phyloP scores from a whole-genome alignment of 2,113 vertebrate genomes.

The Serinus canaria region DNA sequence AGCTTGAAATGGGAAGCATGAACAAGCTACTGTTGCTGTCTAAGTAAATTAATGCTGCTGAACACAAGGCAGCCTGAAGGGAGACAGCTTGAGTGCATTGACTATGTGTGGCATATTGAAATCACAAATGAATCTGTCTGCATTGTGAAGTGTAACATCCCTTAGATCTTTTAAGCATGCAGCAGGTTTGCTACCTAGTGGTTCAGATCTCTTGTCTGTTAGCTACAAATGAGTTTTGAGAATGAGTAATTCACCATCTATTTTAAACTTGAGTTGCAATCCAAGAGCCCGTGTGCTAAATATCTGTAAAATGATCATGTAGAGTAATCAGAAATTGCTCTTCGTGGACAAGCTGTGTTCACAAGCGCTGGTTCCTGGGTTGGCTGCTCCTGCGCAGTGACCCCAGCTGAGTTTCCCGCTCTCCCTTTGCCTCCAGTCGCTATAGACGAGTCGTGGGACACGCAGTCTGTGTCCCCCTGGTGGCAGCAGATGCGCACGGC shows the following conservation, averaged over 20 bases:
- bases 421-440: slow-evolving; percentile 71
- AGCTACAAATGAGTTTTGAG: neutral
- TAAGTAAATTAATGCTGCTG: neutral
- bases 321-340: neutral
- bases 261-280: neutral
- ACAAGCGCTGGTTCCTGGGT: neutral
- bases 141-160: neutral
- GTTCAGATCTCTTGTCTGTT: neutral
- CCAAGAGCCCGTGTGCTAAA: neutral
- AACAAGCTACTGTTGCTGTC: neutral
- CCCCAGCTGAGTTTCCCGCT: neutral
- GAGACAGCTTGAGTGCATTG: neutral
- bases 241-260: neutral
- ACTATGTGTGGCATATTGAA: neutral
- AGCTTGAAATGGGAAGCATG: neutral
- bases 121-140: neutral
- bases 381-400: neutral
- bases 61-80: neutral
- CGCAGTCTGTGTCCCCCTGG: slow-evolving; percentile 92
- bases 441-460: slow-evolving; percentile 89
- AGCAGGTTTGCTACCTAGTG: neutral
- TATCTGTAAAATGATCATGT: neutral
- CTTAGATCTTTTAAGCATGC: neutral
- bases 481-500: slow-evolving; percentile 93
- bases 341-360: neutral